Percentiles rank a stretch among this genome's conserved stretches.
Conservation (phyloP, 1,140 invertebrate genomes). For the Sitophilus oryzae region DNA sequence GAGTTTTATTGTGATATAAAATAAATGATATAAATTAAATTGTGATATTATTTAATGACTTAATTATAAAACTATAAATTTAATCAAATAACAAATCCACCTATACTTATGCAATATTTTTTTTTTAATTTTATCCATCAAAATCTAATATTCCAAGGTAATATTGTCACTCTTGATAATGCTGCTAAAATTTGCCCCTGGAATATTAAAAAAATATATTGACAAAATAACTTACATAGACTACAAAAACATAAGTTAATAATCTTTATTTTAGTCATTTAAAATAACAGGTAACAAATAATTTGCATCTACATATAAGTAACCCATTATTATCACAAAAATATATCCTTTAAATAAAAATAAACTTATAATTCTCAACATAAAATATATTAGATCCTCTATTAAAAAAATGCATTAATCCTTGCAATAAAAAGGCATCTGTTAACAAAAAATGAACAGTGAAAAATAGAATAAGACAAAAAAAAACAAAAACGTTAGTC, state of each 20-base stretch:
- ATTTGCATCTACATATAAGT: constrained; percentile 20
- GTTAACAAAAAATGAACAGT: constrained; percentile 3
- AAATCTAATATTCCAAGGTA: no score
- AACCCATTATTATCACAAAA: constrained; percentile 22
- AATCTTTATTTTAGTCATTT: constrained; percentile 17
- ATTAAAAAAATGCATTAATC: constrained; percentile 6
- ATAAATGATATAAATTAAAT: no score
- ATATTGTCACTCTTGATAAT: no score
- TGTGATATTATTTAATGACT: no score
- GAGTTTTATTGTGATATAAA: no score
- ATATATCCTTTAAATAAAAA: constrained; percentile 7
- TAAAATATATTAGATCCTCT: constrained; percentile 14
- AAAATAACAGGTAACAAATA: constrained; percentile 20
- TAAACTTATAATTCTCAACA: constrained; percentile 16
- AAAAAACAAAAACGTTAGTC: constrained; percentile 8
- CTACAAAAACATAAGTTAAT: constrained; percentile 13
- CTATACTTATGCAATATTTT: no score
- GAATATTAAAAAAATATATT: no score
- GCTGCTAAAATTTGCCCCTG: no score
- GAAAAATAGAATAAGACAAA: constrained; percentile 7
- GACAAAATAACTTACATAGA: no score
- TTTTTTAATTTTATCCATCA: no score
- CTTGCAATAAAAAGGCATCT: constrained; percentile 5
- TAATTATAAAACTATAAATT: no score
- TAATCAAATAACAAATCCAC: no score